These are phyloP conservation scores for Sisor rabdophorus DNA, from an alignment of 2,113 vertebrate species.

Conservation along the genomic window DNA sequence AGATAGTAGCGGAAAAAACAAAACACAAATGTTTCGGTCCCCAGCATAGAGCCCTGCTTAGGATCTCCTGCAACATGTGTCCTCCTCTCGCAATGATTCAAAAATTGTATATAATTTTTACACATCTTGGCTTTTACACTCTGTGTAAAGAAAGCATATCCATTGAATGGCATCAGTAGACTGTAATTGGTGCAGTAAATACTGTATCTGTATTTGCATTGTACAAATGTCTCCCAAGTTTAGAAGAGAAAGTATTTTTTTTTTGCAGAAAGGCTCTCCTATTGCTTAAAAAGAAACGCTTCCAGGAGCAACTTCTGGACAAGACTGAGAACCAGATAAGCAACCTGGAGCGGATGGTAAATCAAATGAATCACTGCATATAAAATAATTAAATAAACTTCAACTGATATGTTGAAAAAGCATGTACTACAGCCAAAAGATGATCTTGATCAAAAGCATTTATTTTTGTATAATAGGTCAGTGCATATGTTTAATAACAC, in stretches of 20 bases:
- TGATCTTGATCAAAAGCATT: background rate
- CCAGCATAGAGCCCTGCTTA: no score
- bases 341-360: slow-evolving; percentile 92
- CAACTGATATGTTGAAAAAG: background rate
- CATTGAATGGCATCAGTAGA: background rate
- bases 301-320: slow-evolving; percentile 89
- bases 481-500: no score
- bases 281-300: slow-evolving; percentile 92
- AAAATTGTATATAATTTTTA: no score
- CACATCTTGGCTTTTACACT: no score
- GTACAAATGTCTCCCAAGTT: background rate
- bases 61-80: no score
- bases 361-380: slow-evolving; percentile 6
- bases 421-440: background rate
- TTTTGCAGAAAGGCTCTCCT: slow-evolving; percentile 80
- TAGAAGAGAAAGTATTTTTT: background rate
- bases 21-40: no score
- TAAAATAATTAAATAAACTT: background rate
- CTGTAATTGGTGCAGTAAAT: no score
- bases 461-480: background rate
- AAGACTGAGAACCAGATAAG: slow-evolving; percentile 91
- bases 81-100: no score
- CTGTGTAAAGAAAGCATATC: no score
- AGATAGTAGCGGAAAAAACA: no score
- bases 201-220: background rate